Percentiles rank a stretch among this genome's conserved stretches.
Conservation (phyloP, 2,888 invertebrate species). For the Drosophila leonis region DNA sequence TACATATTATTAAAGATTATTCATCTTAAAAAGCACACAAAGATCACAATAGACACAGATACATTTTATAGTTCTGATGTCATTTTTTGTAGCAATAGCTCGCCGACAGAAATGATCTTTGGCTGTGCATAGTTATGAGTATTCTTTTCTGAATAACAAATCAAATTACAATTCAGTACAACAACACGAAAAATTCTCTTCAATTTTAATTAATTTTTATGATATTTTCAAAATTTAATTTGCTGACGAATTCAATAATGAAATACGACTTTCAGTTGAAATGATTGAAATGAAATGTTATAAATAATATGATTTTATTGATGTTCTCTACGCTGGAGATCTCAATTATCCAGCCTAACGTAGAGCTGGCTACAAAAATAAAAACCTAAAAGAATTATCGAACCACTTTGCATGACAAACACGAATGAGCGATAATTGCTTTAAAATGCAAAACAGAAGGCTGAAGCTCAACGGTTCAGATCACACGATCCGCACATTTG, state of each 20-base stretch:
- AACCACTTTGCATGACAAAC: constrained; percentile 22
- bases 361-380: background rate
- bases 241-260: background rate
- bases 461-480: constrained; percentile 8
- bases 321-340: background rate
- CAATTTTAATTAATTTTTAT: background rate
- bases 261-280: background rate
- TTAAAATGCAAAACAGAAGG: constrained; percentile 39
- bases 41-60: background rate
- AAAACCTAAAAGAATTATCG: constrained; percentile 4
- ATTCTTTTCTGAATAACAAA: background rate
- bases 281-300: background rate
- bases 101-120: background rate
- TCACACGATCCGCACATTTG: constrained; percentile 18
- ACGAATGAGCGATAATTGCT: constrained; percentile 44
- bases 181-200: background rate
- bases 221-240: background rate
- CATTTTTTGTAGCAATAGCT: background rate
- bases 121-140: no score
- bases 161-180: background rate
- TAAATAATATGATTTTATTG: background rate
- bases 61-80: constrained; percentile 1
- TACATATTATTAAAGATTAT: constrained; percentile 2
- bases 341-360: background rate
- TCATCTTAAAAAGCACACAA: background rate